A percentile compares a stretch with the other conserved stretches of the same genome.
These are phyloP conservation scores for Prunella himalayana DNA, from an alignment of 2,113 vertebrate genomes.

Conservation along the genomic window DNA sequence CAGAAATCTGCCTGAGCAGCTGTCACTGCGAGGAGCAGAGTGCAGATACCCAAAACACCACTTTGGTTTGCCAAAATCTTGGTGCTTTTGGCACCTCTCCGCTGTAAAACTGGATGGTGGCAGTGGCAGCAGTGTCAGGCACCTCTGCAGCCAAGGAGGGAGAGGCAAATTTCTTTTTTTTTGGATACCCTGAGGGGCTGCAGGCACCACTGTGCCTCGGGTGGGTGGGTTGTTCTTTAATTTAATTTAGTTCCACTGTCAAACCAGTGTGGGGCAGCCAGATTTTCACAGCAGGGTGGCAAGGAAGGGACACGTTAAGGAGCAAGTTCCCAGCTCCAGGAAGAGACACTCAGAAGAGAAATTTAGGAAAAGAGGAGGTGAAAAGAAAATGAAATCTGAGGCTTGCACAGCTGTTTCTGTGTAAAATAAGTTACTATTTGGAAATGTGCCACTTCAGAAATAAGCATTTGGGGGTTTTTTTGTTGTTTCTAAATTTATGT, in stretches of 20 bases:
- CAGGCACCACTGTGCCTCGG: not conserved
- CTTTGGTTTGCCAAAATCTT: constrained; percentile 53
- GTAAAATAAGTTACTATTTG: not conserved
- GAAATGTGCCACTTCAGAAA: not conserved
- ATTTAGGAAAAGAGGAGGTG: not conserved
- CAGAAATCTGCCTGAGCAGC: constrained; percentile 73
- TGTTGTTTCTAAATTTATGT: not conserved
- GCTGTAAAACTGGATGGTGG: not conserved
- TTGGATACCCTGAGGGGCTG: not conserved
- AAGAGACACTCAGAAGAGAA: not conserved
- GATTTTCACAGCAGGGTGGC: not conserved
- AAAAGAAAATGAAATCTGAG: not conserved
- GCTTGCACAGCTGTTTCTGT: not conserved
- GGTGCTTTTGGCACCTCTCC: constrained; percentile 28
- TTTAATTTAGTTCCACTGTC: not conserved
- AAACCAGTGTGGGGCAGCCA: not conserved
- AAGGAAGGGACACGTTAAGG: not conserved
- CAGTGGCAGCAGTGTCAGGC: not conserved
- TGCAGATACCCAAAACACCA: constrained; percentile 28
- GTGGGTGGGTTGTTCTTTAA: not conserved
- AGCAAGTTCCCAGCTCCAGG: not conserved
- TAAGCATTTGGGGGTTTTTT: not conserved
- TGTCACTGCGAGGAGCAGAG: constrained; percentile 47
- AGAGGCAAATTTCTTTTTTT: not conserved
- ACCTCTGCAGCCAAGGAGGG: not conserved